Base-by-base conservation (phyloP, 2,113 vertebrate genomes). In the Brachyistius frenatus region DNA sequence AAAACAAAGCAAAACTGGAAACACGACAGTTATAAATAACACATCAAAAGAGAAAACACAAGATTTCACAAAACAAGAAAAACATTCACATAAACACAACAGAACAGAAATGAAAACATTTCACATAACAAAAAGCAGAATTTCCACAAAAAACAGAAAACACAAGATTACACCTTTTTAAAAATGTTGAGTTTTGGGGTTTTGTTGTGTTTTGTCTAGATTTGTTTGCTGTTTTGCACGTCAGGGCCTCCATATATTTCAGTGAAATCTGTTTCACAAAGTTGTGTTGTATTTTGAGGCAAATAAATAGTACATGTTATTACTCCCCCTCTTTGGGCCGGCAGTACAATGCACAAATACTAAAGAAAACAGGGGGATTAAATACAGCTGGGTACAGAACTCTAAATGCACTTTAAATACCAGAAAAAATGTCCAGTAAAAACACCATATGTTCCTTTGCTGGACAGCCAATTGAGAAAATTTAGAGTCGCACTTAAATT, bases 401-500 rank as follows among this genome's bases (percentile, higher is more conserved):
- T 79, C 11, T 39, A 68, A 80, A 70, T 54, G 6, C 50, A 63
- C 50, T 58, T 56, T 76, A 65, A 68, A 70, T 68, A 62, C 8
- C n/a, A 70, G 55, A 32, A 62, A 13, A 80, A 75, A 64, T 44
- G 36, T 85, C 53, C 60, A 77, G 14, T 66, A 62, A 79, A 84
- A 86, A 76, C 47, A 71, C 31, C 52, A 69, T 52, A 47, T 58
- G 72, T 52, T 68, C 36, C 52, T 47, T 14, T 75, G 53, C 61
- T 4, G 1, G 66, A 72, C 64, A 47, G 71, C 61, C 58, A 36
- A 4, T 33, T 41, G 46, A 73, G 66, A 68, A 69, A 66, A 80
- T 86, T 80, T 77, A 78, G 67, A 84, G 56, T 11, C 30, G 1
- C 57, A 32, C 30, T 85, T 65, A 65, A 56, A 52, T 71, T 63